Evolutionary conservation across 2,113 vertebrate species (phyloP), one percentile per base, ranked within the genome.

Genomic region (Varanus komodoensis): DNA sequence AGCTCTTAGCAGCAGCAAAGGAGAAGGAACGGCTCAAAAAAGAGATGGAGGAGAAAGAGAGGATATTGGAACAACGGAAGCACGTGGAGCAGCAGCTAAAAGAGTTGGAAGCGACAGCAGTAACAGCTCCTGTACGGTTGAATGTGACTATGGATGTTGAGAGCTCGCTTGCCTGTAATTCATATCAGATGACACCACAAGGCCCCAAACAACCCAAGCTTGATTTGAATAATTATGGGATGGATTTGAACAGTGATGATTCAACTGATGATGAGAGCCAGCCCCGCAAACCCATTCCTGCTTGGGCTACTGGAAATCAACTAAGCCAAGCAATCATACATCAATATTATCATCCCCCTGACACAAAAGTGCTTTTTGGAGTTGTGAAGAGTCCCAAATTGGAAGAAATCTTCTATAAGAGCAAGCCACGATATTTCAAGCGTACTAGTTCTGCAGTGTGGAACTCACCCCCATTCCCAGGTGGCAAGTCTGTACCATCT

Each of bases 161-260:
- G 96, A 93, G 91, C 1, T 98, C 98, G 0, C 97, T 98, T 29
- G 89, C 32, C 86, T 96, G 94, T 88, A 98, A 95, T 48, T 99
- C 98, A 0, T 99, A 99, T 21, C 90, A 96, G 52, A 98, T 99
- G 97, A 99, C 98, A 64, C 99, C 99, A 0, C 98, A 98, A 82
- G 97, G 97, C 12, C 97, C 75, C 8, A 96, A 89, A 61, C 78
- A 44, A 0, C 5, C 91, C 0, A 96, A 96, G 69, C 73, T 93
- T 34, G 97, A 96, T 81, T n/a, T 94, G 0, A 97, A 99, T 0
- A 97, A 98, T 93, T 99, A 99, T 0, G 99, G 99, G 0, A 98
- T 99, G 99, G 99, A 99, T 92, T 97, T 99, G 93, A 99, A 99
- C 90, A 99, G 99, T 0, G 99, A 99, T 0, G 99, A 99, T 94